Evolutionary conservation across 92 coral and sea anemone genomes (phyloP).

Genomic region (Zoanthus sociatus): DNA sequence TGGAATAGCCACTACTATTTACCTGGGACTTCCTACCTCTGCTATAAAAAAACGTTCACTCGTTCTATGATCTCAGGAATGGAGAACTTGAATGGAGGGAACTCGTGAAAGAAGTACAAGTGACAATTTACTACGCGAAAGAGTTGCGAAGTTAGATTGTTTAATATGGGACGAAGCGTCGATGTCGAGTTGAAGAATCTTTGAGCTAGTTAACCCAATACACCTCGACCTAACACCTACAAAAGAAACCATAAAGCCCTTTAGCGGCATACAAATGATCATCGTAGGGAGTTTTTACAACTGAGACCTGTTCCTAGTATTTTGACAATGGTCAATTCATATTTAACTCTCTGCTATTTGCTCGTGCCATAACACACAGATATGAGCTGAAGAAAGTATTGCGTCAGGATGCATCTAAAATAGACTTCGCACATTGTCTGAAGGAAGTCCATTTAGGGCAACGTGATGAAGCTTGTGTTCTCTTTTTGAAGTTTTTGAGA

Average conservation of each 20-base stretch:
- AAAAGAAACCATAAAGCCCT: background rate
- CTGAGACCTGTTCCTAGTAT: conserved; percentile 50
- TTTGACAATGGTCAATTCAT: conserved; percentile 60
- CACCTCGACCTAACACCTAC: background rate
- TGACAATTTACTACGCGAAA: conserved; percentile 19
- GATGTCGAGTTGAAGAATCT: conserved; percentile 26
- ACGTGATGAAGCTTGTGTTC: conserved; percentile 30
- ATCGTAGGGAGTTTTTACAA: conserved; percentile 55
- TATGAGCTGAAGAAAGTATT: conserved; percentile 46
- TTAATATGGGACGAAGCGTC: conserved; percentile 53
- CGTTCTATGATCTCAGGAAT: conserved; percentile 7
- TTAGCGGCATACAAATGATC: conserved; percentile 43
- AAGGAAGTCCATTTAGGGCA: conserved; percentile 25
- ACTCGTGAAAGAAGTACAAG: background rate
- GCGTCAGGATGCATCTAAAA: conserved; percentile 40
- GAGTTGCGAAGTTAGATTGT: background rate
- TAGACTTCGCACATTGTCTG: conserved; percentile 2
- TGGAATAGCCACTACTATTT: conserved; percentile 22
- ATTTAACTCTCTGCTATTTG: conserved; percentile 52
- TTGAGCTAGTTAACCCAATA: conserved; percentile 26
- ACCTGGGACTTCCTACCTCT: background rate
- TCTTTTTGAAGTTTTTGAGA: conserved; percentile 17
- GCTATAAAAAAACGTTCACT: conserved; percentile 30
- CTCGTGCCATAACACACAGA: conserved; percentile 52
- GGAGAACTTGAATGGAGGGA: conserved; percentile 28